Evolutionary conservation across 2,888 invertebrate species (phyloP).

Genomic region (Nephrotoma guestfalica): DNA sequence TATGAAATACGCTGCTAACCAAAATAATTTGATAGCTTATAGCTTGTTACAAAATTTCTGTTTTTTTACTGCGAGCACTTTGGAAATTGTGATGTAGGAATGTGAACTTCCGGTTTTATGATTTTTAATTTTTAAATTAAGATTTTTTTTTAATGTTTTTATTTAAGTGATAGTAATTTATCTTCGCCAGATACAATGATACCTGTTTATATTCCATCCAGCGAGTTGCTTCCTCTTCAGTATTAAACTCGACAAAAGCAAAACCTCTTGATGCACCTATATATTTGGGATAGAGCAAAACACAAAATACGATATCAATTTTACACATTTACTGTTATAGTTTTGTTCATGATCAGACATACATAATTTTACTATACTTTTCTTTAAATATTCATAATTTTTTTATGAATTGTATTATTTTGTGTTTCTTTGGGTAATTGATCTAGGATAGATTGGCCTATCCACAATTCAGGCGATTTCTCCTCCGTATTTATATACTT

Average conservation of each 20-base stretch:
- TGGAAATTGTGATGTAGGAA: background rate
- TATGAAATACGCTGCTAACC: background rate
- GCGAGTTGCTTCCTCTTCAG: conserved; percentile 70
- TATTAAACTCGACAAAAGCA: conserved; percentile 88
- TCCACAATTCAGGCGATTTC: background rate
- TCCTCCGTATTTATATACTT: background rate
- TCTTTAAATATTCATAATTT: background rate
- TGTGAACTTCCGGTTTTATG: background rate
- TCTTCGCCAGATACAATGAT: conserved; percentile 25
- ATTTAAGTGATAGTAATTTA: background rate
- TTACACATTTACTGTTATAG: conserved; percentile 10
- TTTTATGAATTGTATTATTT: background rate
- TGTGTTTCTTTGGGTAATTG: background rate
- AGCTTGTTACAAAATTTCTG: background rate
- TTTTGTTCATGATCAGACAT: conserved; percentile 3
- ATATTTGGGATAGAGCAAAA: conserved; percentile 34
- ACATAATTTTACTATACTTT: background rate
- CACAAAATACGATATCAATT: conserved; percentile 32
- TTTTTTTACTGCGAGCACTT: background rate
- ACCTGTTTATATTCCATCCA: conserved; percentile 91
- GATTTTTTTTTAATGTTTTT: background rate
- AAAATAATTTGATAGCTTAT: background rate
- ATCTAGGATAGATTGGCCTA: background rate
- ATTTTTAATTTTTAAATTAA: background rate
- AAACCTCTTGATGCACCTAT: conserved; percentile 83